These are phyloP conservation scores for Ctenomys sociabilis DNA, from an alignment of 2,113 vertebrate genomes.

Conservation along the genomic window DNA sequence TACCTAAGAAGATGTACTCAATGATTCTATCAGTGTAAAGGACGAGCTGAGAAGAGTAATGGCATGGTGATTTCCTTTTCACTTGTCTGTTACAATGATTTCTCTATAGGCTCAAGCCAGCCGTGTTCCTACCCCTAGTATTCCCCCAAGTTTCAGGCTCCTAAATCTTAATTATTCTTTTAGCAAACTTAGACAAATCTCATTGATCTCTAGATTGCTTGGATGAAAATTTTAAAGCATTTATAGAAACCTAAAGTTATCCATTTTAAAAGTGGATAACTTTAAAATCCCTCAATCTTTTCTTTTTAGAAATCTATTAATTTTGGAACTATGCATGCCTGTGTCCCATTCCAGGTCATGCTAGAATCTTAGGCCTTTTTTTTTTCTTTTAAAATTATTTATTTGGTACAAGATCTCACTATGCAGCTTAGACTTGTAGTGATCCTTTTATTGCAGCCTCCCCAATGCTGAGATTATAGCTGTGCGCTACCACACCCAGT, in stretches of 20 bases:
- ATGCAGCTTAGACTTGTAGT: no score
- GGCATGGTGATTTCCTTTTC: conserved; percentile 34
- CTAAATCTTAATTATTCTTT: neutral
- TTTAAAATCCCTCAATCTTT: neutral
- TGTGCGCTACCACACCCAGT: no score
- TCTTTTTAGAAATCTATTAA: neutral
- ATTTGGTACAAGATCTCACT: no score
- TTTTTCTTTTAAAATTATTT: no score
- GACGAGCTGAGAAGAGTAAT: conserved; percentile 26
- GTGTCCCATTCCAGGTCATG: neutral
- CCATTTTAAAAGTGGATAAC: conserved; percentile 30
- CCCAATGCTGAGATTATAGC: no score
- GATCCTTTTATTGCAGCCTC: no score
- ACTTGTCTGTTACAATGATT: neutral
- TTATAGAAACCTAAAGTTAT: neutral
- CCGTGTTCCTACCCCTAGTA: neutral
- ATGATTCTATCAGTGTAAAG: conserved; percentile 46
- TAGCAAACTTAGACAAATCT: conserved; percentile 37
- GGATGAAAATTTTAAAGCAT: conserved; percentile 51
- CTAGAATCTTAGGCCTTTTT: neutral
- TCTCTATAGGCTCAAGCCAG: conserved; percentile 13
- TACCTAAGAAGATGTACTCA: conserved; percentile 46
- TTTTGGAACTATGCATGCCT: neutral
- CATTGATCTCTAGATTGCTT: conserved; percentile 25
- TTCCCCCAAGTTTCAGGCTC: neutral